phyloP scores from a whole-genome alignment of 1,140 invertebrate genomes.

The Penaeus indicus region DNA sequence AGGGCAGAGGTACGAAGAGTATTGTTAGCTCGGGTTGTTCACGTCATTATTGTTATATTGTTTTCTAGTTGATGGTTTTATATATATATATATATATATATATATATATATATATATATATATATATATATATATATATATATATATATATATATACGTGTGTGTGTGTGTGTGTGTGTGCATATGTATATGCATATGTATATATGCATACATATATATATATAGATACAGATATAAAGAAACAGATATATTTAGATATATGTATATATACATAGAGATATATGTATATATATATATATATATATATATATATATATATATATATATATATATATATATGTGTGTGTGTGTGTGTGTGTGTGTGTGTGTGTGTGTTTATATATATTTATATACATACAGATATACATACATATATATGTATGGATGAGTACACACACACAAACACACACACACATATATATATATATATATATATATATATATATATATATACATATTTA shows the following conservation, averaged over 20 bases:
- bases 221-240: too few relatives aligned
- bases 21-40: too few relatives aligned
- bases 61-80: too few relatives aligned
- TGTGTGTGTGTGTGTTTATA: background rate
- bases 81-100: too few relatives aligned
- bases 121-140: too few relatives aligned
- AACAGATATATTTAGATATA: too few relatives aligned
- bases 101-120: too few relatives aligned
- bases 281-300: conserved; percentile 19
- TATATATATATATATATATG: conserved; percentile 6
- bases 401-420: background rate
- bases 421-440: background rate
- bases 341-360: background rate
- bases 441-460: background rate
- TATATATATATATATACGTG: background rate
- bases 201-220: background rate
- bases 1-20: too few relatives aligned
- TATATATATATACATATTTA: conserved; percentile 18
- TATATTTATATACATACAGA: background rate
- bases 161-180: background rate
- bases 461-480: conserved; percentile 16
- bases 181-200: conserved; percentile 12
- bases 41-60: too few relatives aligned
- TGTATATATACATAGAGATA: too few relatives aligned
- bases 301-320: background rate